phyloP scores from a whole-genome alignment of 2,888 invertebrate species.

The Pecten maximus region DNA sequence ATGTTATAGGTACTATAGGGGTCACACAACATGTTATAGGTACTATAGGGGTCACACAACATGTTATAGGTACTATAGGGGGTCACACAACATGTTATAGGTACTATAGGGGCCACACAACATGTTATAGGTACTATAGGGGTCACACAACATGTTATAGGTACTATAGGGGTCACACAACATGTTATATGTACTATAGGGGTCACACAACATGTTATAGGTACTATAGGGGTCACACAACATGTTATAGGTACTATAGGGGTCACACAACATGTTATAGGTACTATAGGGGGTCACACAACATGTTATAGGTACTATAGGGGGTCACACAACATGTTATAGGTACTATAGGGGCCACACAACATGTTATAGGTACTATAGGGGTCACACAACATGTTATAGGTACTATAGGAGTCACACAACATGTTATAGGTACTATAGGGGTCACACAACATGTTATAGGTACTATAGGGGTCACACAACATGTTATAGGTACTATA shows the following conservation, averaged over 20 bases:
- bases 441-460: not conserved
- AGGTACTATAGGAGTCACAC: too few species aligned
- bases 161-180: not conserved
- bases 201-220: constrained; percentile 38
- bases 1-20: constrained; percentile 24
- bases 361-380: too few species aligned
- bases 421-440: not conserved
- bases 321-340: not conserved
- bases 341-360: too few species aligned
- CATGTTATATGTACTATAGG: not conserved
- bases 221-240: not conserved
- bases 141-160: not conserved
- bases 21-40: not conserved
- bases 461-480: not conserved
- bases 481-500: not conserved
- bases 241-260: not conserved
- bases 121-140: not conserved
- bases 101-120: too few species aligned
- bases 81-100: too few species aligned
- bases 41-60: too few species aligned
- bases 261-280: not conserved
- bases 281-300: constrained; percentile 14
- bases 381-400: too few species aligned
- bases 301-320: constrained; percentile 31
- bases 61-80: too few species aligned